phyloP scores from a whole-genome alignment of 2,113 vertebrate species.

The Orthonyx spaldingii region DNA sequence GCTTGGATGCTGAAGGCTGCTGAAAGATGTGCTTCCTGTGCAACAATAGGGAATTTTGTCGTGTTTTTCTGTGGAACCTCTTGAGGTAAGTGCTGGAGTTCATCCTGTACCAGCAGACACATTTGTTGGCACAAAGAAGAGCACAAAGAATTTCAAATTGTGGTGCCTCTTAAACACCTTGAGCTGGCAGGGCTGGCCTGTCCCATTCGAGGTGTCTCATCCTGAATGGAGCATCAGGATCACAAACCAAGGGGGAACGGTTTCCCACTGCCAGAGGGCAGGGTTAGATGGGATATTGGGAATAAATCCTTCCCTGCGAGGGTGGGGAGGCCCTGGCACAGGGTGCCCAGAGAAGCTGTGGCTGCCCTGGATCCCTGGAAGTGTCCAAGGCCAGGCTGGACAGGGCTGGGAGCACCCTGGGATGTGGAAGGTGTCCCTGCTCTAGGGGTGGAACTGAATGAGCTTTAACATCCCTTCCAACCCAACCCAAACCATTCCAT shows the following conservation, averaged over 20 bases:
- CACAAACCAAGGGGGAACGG: fast-evolving
- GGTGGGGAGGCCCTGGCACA: background rate
- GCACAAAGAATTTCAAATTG: background rate
- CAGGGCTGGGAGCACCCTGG: fast-evolving
- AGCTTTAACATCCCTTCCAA: fast-evolving
- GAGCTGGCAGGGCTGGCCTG: background rate
- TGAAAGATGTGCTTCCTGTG: constrained; percentile 24
- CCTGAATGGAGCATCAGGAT: background rate
- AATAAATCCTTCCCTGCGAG: fast-evolving
- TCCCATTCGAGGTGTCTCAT: background rate
- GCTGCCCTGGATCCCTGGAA: background rate
- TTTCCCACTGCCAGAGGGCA: background rate
- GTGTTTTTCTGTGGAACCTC: constrained; percentile 1
- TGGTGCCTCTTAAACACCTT: background rate
- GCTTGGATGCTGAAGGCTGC: background rate
- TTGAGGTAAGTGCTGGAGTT: background rate
- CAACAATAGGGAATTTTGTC: background rate
- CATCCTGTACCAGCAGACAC: background rate
- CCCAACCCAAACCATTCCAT: background rate
- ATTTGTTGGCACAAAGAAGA: background rate
- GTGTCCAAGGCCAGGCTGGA: background rate
- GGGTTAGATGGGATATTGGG: fast-evolving
- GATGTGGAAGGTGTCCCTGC: fast-evolving
- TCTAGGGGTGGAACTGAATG: fast-evolving
- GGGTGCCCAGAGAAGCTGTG: background rate